A percentile compares a stretch with the other conserved stretches of the same genome.
phyloP scores from a whole-genome alignment of 2,113 vertebrate genomes.

The Microtus richardsoni region DNA sequence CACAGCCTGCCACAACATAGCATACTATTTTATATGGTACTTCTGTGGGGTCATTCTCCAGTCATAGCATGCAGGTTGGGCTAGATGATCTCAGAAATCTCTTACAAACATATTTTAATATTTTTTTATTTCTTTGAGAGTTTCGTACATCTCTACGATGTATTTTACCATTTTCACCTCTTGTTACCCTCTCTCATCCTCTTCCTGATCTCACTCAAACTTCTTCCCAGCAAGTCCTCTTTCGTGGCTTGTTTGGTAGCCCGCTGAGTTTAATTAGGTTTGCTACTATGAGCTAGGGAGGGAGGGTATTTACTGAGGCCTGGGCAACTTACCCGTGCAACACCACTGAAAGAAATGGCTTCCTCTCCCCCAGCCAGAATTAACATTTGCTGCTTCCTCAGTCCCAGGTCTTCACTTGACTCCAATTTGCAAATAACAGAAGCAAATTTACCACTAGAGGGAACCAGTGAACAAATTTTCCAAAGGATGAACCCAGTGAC shows the following conservation, averaged over 20 bases:
- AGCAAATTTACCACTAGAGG: conserved; percentile 64
- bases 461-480: conserved; percentile 67
- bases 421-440: conserved; percentile 1
- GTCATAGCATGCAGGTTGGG: not conserved
- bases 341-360: not conserved
- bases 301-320: not conserved
- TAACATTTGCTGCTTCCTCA: not conserved
- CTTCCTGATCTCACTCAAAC: not conserved
- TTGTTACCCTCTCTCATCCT: too few relatives aligned
- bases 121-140: not conserved
- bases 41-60: not conserved
- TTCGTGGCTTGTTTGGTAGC: not conserved
- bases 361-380: not conserved
- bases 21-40: not conserved
- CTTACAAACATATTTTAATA: not conserved
- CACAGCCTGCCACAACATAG: not conserved
- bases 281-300: not conserved
- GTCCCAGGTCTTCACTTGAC: not conserved
- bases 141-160: not conserved
- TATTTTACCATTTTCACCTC: not conserved
- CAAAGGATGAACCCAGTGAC: not conserved
- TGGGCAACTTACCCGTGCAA: too few relatives aligned
- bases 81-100: not conserved
- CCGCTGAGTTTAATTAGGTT: not conserved
- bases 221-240: not conserved